Percentiles rank a stretch among this genome's conserved stretches.
These are phyloP conservation scores for Platerodrilus igneus DNA, from an alignment of 2,888 invertebrate genomes.

Conservation along the genomic window DNA sequence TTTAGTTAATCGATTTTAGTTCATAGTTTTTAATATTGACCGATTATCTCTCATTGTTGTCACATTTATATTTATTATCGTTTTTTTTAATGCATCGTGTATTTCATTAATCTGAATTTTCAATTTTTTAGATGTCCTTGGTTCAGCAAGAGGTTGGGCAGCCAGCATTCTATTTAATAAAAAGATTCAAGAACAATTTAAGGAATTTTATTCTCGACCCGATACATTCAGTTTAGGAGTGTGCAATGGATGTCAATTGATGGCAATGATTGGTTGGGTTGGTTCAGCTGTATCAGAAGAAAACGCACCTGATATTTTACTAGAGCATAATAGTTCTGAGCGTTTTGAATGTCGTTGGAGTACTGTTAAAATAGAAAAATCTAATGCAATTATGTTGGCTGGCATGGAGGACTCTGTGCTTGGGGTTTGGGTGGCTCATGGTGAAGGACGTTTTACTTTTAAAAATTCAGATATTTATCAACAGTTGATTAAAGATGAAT, in stretches of 20 bases:
- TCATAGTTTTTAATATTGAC: slow-evolving; percentile 10
- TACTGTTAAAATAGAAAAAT: slow-evolving; percentile 55
- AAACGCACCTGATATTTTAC: slow-evolving; percentile 56
- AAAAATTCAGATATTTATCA: slow-evolving; percentile 50
- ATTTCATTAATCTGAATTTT: not conserved
- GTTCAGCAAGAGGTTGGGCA: slow-evolving; percentile 98
- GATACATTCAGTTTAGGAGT: slow-evolving; percentile 95
- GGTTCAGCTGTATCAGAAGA: slow-evolving; percentile 49
- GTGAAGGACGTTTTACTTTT: slow-evolving; percentile 79
- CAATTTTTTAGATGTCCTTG: slow-evolving; percentile 71
- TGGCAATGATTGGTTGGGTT: slow-evolving; percentile 91
- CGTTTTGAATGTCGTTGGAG: slow-evolving; percentile 72
- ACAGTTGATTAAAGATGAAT: slow-evolving; percentile 54
- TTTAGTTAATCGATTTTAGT: not conserved
- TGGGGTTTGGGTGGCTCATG: slow-evolving; percentile 96
- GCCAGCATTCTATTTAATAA: slow-evolving; percentile 82
- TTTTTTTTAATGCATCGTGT: not conserved
- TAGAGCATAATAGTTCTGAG: slow-evolving; percentile 85
- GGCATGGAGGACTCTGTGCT: slow-evolving; percentile 85
- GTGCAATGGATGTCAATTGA: slow-evolving; percentile 98
- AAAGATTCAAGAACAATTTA: slow-evolving; percentile 69
- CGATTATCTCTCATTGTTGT: slow-evolving; percentile 2
- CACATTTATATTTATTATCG: slow-evolving; percentile 3
- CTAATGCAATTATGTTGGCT: slow-evolving; percentile 76
- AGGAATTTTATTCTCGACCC: slow-evolving; percentile 62